Base-by-base conservation (phyloP, 2,113 vertebrate genomes). In the Nanorana parkeri region DNA sequence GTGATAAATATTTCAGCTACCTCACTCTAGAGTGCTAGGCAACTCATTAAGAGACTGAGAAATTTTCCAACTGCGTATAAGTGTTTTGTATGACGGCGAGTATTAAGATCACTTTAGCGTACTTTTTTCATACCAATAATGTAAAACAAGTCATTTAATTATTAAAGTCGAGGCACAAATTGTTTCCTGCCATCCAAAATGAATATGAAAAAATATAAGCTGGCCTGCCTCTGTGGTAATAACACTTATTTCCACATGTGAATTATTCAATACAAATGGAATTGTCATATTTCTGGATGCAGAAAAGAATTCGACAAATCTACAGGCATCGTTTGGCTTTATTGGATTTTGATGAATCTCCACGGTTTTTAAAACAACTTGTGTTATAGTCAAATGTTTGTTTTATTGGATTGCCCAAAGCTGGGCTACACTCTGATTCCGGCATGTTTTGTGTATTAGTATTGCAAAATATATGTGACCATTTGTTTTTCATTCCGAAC, bases 131-230 rank as follows among this genome's bases (percentile, higher is more conserved):
- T 83, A 58, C 64, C 80, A 76, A 83, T 76, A 83, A 75, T 68
- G 71, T 83, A 72, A 83, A 83, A 83, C 80, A 83, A 83, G 72
- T 75, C 71, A 83, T 68, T 83, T 68, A 83, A 83, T 83, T 83
- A 76, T 83, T 76, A 76, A 83, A 76, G 58, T 68, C 61, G 41
- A 36, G 52, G 72, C 72, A 67, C 52, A 83, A 83, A 83, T 83
- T 83, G 80, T 83, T 83, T 83, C 80, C 80, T 83, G 80, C 61
- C 67, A 76, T 75, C 71, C 68, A 83, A n/a, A 83, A 83, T 75
- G 80, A 83, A 83, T 83, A 83, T 76, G 80, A 83, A 81, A 76
- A 67, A 67, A 75, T 76, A 75, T 76, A 51, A 76, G 71, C 67
- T 76, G 63, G 80, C 55, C 24, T 60, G 80, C 68, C 72, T 51